Base-by-base conservation (phyloP, 2,797 vertebrate genomes). In the Gadopsis bispinosus region DNA sequence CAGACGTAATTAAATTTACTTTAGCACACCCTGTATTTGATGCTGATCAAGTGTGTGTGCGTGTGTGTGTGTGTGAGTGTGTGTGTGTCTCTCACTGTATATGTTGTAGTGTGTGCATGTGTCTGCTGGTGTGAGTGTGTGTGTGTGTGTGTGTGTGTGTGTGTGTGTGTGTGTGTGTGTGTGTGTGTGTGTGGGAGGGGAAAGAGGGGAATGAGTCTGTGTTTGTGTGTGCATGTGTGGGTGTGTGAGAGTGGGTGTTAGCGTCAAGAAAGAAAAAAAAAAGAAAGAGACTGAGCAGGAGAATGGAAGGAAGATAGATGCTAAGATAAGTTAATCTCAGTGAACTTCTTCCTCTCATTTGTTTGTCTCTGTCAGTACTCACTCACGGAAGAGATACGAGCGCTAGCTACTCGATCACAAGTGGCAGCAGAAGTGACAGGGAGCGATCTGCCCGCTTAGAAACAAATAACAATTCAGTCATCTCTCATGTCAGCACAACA, bases 1-100 rank as follows among this genome's bases (percentile, higher is more conserved):
- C 93, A 92, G 88, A 89, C 88, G 83, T 95, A 96, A 96, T 96
- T 96, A 95, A 94, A 95, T 96, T 95, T 95, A 95, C 95, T 95
- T 93, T 93, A 94, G 93, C 91, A 89, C 92, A 90, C 85, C 90
- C 92, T 93, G 92, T 91, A 93, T 92, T 95, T 93, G 95, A 95
- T 94, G 93, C 89, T 92, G 93, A 94, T 94, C 91, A 92, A 91
- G 50, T 39, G 55, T 48, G 50, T 43, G 54, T 58, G 39, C 41
- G 4, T 54, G 20, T 80, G 16, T 82, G 26, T 26, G 26, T 26
- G 26, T 26, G 50, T 39, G 55, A 43, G 50, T 43, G 54, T 58
- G 39, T 50, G 4, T 54, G 20, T 80, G 16, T 82, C 62, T 84
- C 54, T 74, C 59, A 80, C 62, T 84, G 77, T 84, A 62, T 76